phyloP scores from a whole-genome alignment of 2,888 invertebrate genomes.

The Lumbricus terrestris region DNA sequence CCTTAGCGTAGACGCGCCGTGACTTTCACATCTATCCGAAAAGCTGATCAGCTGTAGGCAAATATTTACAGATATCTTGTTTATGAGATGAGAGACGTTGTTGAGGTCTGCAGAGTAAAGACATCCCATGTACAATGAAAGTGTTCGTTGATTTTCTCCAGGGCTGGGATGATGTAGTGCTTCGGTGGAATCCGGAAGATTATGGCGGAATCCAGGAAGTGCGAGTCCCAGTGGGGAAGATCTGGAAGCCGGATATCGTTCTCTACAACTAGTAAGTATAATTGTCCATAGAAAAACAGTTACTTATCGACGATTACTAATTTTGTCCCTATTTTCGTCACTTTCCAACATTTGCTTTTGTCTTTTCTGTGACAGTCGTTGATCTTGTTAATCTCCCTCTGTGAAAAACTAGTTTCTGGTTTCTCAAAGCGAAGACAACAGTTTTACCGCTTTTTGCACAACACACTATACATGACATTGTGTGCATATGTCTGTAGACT shows the following conservation, averaged over 20 bases:
- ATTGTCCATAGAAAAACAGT: not conserved
- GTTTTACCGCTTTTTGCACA: no score
- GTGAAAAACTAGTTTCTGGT: not conserved
- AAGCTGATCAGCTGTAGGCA: not conserved
- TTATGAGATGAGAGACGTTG: not conserved
- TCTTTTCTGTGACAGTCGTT: not conserved
- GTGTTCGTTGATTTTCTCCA: conserved; percentile 16
- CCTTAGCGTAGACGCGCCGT: not conserved
- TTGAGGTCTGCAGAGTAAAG: not conserved
- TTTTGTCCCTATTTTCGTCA: not conserved
- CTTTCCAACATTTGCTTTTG: not conserved
- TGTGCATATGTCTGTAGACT: no score
- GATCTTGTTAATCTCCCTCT: not conserved
- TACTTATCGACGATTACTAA: not conserved
- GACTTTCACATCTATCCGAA: not conserved
- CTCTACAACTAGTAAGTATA: conserved; percentile 39
- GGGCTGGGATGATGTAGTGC: conserved; percentile 36
- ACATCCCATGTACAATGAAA: not conserved
- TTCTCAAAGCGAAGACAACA: not conserved
- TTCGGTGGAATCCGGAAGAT: conserved; percentile 35
- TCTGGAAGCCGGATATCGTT: conserved; percentile 39
- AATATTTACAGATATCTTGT: not conserved
- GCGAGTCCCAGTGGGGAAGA: conserved; percentile 32
- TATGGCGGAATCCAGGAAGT: conserved; percentile 32
- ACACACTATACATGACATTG: no score